Evolutionary conservation across 2,797 vertebrate genomes (phyloP).

Genomic region (Diplodus puntazzo): DNA sequence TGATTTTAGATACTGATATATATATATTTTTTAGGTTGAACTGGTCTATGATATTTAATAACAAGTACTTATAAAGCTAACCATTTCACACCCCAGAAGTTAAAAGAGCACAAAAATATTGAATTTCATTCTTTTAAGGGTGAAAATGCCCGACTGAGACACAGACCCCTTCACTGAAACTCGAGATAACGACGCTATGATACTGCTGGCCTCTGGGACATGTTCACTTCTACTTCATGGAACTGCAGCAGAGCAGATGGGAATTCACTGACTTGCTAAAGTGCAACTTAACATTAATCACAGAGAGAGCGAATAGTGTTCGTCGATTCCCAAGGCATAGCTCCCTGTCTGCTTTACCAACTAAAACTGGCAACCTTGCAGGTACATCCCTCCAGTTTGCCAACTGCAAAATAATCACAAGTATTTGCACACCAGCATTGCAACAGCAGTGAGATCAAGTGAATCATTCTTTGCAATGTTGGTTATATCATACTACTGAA

Average conservation of each 20-base stretch:
- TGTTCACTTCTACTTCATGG: slow-evolving; percentile 10
- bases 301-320: slow-evolving; percentile 5
- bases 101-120: neutral
- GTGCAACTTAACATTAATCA: slow-evolving; percentile 35
- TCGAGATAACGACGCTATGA: slow-evolving; percentile 20
- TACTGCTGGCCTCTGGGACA: slow-evolving; percentile 4
- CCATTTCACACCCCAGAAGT: neutral
- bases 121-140: neutral
- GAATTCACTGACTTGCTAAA: slow-evolving; percentile 33
- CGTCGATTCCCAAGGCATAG: slow-evolving; percentile 6
- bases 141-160: neutral
- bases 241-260: slow-evolving; percentile 30
- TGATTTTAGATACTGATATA: slow-evolving; percentile 2
- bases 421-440: neutral
- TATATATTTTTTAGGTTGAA: neutral
- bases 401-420: neutral
- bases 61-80: neutral
- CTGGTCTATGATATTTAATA: neutral
- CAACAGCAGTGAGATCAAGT: neutral
- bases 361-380: slow-evolving; percentile 4
- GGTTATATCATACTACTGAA: slow-evolving; percentile 13
- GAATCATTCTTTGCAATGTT: neutral
- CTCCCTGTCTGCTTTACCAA: slow-evolving; percentile 12
- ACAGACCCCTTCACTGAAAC: neutral
- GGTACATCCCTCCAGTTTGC: neutral